Conservation (phyloP, 2,888 invertebrate genomes). For the Lasioglossum morio region DNA sequence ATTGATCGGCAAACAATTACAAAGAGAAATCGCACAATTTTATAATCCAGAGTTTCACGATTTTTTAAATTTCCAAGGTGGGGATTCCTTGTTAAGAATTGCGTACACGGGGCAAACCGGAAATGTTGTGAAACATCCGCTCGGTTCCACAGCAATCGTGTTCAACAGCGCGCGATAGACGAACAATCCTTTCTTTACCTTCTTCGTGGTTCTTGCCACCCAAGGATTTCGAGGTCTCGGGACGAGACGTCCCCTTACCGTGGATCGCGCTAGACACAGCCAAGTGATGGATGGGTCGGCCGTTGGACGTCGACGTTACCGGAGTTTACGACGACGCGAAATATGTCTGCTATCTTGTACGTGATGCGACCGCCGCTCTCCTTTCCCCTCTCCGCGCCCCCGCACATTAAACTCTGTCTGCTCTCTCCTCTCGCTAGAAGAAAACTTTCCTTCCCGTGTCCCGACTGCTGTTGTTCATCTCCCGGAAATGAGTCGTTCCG, state of each 20-base stretch:
- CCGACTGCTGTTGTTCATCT: background rate
- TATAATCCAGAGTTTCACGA: background rate
- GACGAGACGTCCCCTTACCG: constrained; percentile 30
- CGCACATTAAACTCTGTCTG: constrained; percentile 1
- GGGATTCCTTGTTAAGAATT: background rate
- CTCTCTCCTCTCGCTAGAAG: background rate
- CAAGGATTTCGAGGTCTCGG: constrained; percentile 41
- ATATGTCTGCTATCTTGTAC: constrained; percentile 53
- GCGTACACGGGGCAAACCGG: background rate
- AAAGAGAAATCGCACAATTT: too few relatives aligned
- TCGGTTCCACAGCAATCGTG: background rate
- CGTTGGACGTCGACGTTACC: constrained; percentile 47
- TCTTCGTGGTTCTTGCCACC: constrained; percentile 20
- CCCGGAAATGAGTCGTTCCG: background rate
- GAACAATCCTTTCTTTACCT: background rate
- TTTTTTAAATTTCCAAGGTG: background rate
- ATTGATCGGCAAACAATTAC: too few relatives aligned
- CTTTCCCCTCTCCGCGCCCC: background rate
- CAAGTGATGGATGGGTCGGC: constrained; percentile 62
- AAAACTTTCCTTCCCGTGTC: background rate
- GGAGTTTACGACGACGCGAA: constrained; percentile 55
- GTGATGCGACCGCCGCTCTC: constrained; percentile 14
- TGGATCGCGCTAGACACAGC: constrained; percentile 38
- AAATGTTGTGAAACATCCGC: background rate
- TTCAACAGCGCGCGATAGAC: background rate